Evolutionary conservation across 2,888 invertebrate genomes (phyloP).

Genomic region (Tenthredo notha): DNA sequence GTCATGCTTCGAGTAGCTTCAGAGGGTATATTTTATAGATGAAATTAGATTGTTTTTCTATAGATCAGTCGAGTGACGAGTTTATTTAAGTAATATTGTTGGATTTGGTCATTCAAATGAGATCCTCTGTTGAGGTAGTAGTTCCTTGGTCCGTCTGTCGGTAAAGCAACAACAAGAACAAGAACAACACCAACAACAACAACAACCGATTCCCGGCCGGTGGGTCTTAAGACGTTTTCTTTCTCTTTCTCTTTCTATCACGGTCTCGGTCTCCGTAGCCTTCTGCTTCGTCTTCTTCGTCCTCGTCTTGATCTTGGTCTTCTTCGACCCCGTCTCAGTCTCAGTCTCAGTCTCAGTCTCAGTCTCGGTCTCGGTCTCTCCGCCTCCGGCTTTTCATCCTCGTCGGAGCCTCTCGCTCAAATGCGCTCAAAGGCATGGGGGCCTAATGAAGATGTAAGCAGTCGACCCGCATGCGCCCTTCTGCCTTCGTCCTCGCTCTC

Average conservation of each 20-base stretch:
- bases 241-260: constrained; percentile 50
- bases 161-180: constrained; percentile 74
- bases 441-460: constrained; percentile 79
- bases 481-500: constrained; percentile 62
- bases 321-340: constrained; percentile 46
- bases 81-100: not conserved
- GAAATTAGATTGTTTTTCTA: not conserved
- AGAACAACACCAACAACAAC: constrained; percentile 68
- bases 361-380: constrained; percentile 50
- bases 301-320: constrained; percentile 51
- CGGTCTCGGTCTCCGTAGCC: constrained; percentile 23
- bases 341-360: constrained; percentile 16
- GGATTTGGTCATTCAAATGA: constrained; percentile 64
- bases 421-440: constrained; percentile 67
- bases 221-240: constrained; percentile 75
- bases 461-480: constrained; percentile 67
- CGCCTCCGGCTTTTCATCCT: constrained; percentile 54
- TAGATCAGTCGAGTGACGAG: not conserved
- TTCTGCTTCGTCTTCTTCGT: constrained; percentile 29
- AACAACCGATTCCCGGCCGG: constrained; percentile 77
- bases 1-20: not conserved
- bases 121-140: constrained; percentile 72
- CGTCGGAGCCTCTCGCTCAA: constrained; percentile 58
- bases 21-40: not conserved
- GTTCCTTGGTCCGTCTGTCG: constrained; percentile 61